Evolutionary conservation across 2,888 invertebrate species (phyloP).

Genomic region (Stenurella melanura): DNA sequence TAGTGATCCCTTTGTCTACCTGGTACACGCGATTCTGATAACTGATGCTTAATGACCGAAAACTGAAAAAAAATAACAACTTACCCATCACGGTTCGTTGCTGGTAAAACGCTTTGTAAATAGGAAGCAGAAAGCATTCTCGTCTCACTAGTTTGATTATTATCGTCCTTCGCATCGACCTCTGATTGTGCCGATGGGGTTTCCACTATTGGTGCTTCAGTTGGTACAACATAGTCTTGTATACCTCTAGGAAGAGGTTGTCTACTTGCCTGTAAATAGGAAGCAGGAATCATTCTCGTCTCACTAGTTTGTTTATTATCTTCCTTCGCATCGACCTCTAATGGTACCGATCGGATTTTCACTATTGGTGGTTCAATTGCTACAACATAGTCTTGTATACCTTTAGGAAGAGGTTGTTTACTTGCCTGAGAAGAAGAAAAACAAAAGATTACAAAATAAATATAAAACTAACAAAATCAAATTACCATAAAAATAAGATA

Average conservation of each 20-base stretch:
- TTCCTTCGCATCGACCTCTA: neutral
- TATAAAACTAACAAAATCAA: too few relatives aligned
- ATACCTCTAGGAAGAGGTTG: too few relatives aligned
- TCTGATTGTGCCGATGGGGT: neutral
- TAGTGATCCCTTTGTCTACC: too few relatives aligned
- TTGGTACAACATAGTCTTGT: too few relatives aligned
- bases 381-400: too few relatives aligned
- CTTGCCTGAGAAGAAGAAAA: neutral
- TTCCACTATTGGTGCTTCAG: neutral
- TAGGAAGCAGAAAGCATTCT: slow-evolving; percentile 3
- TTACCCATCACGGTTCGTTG: neutral
- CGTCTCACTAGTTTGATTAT: slow-evolving; percentile 7
- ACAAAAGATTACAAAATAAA: too few relatives aligned
- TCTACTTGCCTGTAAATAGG: neutral
- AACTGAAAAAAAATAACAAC: neutral
- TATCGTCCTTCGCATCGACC: neutral
- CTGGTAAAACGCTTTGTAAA: neutral
- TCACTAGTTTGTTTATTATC: slow-evolving; percentile 4
- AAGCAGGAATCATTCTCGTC: slow-evolving; percentile 3
- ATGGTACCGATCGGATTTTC: neutral
- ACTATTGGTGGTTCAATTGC: too few relatives aligned
- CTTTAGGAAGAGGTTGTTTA: too few relatives aligned
- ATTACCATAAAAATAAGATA: too few relatives aligned
- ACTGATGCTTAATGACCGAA: too few relatives aligned
- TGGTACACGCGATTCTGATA: too few relatives aligned